These are phyloP conservation scores for Adelognathus sp. DNA, from an alignment of 2,888 invertebrate genomes.

Conservation along the genomic window DNA sequence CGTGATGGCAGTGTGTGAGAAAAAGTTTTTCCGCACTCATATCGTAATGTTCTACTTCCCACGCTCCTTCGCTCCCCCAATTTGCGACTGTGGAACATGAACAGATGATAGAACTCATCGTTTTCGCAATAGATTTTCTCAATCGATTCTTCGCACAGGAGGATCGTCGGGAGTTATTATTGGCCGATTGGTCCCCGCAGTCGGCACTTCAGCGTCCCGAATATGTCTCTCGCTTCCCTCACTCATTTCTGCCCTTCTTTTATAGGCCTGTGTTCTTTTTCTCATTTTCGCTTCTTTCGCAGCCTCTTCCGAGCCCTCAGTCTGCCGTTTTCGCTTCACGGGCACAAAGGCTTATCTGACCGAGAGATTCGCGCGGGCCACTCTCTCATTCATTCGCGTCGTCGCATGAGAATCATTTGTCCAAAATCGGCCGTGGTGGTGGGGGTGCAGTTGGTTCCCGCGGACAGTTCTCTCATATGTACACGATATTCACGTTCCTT, in stretches of 20 bases:
- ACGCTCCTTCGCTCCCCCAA: no score
- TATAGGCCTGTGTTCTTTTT: constrained; percentile 24
- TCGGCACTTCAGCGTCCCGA: constrained; percentile 42
- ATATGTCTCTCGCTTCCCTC: constrained; percentile 49
- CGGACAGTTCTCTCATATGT: constrained; percentile 54
- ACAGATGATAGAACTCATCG: no score
- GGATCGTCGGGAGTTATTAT: constrained; percentile 35
- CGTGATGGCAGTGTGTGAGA: no score
- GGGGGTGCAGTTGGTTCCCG: constrained; percentile 52
- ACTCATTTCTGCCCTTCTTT: constrained; percentile 13
- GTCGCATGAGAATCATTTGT: constrained; percentile 67
- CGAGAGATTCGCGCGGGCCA: constrained; percentile 77
- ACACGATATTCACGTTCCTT: constrained; percentile 53
- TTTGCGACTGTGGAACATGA: no score
- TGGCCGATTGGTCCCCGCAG: constrained; percentile 30
- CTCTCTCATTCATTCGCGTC: constrained; percentile 65
- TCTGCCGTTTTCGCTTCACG: constrained; percentile 60
- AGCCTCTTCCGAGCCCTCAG: constrained; percentile 49
- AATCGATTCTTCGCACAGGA: not conserved
- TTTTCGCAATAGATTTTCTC: constrained; percentile 6
- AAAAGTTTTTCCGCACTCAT: no score
- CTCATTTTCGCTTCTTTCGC: constrained; percentile 17
- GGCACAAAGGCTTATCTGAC: constrained; percentile 75
- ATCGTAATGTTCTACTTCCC: no score
- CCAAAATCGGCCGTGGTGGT: constrained; percentile 14